Conservation (phyloP, 2,888 invertebrate species). For the Pterobdella sp. region DNA sequence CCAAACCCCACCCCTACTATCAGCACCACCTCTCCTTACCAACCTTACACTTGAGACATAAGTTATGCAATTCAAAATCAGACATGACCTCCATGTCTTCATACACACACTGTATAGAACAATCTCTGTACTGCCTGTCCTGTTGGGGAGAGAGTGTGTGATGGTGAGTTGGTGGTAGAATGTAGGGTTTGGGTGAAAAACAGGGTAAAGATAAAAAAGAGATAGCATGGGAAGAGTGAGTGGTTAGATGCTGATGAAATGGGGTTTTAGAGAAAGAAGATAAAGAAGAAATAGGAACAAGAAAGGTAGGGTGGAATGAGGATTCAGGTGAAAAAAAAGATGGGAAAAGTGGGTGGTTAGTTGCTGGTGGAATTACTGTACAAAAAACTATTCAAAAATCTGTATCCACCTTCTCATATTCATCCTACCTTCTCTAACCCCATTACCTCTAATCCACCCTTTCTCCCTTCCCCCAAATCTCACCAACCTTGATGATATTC, state of each 20-base stretch:
- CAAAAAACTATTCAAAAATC: neutral
- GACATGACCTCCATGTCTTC: constrained; percentile 81
- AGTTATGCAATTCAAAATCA: constrained; percentile 80
- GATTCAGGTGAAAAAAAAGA: neutral
- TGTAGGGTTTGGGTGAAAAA: too few relatives aligned
- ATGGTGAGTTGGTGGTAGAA: too few relatives aligned
- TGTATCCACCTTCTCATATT: neutral
- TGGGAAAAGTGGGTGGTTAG: neutral
- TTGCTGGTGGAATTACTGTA: neutral
- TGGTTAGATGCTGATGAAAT: too few relatives aligned
- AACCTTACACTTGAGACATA: constrained; percentile 65
- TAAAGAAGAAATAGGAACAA: too few relatives aligned
- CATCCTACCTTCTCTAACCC: neutral
- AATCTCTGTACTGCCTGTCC: constrained; percentile 52
- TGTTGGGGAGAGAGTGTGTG: constrained; percentile 37
- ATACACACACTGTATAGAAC: constrained; percentile 57
- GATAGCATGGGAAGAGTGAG: too few relatives aligned
- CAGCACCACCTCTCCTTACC: too few relatives aligned
- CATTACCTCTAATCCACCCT: neutral
- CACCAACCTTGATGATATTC: constrained; percentile 42
- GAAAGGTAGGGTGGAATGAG: too few relatives aligned
- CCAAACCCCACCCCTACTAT: too few relatives aligned
- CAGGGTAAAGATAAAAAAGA: too few relatives aligned
- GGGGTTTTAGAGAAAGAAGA: too few relatives aligned
- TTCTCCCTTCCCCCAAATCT: neutral